Conservation (phyloP, 2,113 vertebrate species). For the Hypocryptadius cinnamomeus region DNA sequence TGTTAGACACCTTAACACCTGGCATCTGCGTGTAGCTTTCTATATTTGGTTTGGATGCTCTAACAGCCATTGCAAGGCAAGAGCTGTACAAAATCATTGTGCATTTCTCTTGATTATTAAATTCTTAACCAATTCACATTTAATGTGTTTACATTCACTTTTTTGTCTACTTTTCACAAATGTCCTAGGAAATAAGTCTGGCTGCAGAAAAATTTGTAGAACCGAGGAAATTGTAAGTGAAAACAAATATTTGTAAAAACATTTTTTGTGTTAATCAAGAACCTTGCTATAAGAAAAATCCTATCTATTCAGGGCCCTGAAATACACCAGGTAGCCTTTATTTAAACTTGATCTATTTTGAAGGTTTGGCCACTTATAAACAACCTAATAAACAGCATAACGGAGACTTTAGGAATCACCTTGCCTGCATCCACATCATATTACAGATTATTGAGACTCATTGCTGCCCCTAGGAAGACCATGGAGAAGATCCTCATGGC, state of each 20-base stretch:
- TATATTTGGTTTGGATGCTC: not conserved
- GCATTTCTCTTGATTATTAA: not conserved
- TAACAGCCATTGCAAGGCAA: not conserved
- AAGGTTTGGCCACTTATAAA: not conserved
- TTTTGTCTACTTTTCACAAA: not conserved
- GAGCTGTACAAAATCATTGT: not conserved
- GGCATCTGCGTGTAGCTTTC: not conserved
- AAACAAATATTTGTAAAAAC: not conserved
- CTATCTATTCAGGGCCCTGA: not conserved
- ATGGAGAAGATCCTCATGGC: not conserved
- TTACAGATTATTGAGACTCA: not conserved
- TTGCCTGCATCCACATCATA: not conserved
- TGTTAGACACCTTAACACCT: not conserved
- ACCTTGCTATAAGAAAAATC: not conserved
- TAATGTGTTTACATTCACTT: not conserved
- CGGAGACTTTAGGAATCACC: not conserved
- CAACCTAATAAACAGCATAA: not conserved
- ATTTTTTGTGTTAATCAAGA: not conserved
- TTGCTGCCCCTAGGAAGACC: not conserved
- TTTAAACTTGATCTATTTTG: not conserved
- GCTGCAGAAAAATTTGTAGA: not conserved
- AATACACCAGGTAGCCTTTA: not conserved
- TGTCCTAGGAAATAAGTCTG: not conserved
- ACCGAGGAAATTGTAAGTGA: not conserved
- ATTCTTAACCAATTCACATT: not conserved